These are phyloP conservation scores for Nymphalis urticae DNA, from an alignment of 2,888 invertebrate species.

Conservation along the genomic window DNA sequence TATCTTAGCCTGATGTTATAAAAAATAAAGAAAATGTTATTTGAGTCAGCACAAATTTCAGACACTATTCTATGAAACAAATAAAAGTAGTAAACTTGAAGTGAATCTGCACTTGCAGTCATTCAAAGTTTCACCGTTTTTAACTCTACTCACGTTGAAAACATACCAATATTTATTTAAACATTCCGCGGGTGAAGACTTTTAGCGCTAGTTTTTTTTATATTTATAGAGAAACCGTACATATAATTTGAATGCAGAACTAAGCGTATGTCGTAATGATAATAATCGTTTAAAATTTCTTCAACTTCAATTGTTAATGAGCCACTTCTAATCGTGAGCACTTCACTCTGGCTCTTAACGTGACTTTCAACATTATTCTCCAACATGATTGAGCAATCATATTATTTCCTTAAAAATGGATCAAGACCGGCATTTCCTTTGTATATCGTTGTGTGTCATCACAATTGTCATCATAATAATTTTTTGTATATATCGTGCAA, in stretches of 20 bases:
- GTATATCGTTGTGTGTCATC: background rate
- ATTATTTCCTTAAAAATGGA: background rate
- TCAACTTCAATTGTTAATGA: slow-evolving; percentile 23
- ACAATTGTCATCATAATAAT: background rate
- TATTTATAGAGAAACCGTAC: background rate
- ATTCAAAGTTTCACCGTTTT: no score
- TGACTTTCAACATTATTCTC: slow-evolving; percentile 26
- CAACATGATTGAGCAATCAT: background rate
- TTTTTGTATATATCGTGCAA: background rate
- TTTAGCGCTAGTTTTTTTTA: no score
- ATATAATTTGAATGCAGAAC: background rate
- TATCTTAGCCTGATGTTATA: no score
- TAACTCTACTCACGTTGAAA: no score
- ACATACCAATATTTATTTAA: no score
- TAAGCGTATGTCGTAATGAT: background rate
- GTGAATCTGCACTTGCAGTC: no score
- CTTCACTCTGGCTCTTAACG: slow-evolving; percentile 17
- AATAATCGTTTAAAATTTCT: background rate
- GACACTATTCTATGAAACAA: no score
- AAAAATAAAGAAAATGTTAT: no score
- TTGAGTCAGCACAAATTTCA: no score
- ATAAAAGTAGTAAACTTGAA: no score
- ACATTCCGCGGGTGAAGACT: no score
- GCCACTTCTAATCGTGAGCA: slow-evolving; percentile 27
- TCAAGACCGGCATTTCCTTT: background rate